Percentiles rank a stretch among this genome's conserved stretches.
phyloP scores from a whole-genome alignment of 2,797 vertebrate species.

The Darevskia mixta region DNA sequence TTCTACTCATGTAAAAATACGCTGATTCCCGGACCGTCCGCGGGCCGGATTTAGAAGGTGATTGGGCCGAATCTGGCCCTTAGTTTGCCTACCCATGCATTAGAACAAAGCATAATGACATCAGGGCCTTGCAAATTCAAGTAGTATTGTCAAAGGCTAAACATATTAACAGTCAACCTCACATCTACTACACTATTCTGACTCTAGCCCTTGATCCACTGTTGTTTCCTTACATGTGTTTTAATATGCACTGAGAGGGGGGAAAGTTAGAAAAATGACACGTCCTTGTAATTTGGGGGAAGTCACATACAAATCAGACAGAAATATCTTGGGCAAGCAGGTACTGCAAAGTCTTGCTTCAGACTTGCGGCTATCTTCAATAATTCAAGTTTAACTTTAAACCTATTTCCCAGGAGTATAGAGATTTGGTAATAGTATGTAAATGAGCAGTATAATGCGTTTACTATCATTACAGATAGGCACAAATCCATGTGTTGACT shows the following conservation, averaged over 20 bases:
- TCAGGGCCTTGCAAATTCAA: too few species aligned
- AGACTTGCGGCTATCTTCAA: background rate
- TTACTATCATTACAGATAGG: background rate
- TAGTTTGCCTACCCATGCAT: too few species aligned
- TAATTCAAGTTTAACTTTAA: background rate
- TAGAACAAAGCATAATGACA: too few species aligned
- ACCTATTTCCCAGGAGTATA: background rate
- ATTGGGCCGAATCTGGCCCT: too few species aligned
- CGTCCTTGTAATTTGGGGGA: background rate
- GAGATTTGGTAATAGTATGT: too few species aligned
- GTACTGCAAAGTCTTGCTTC: too few species aligned
- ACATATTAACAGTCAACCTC: background rate
- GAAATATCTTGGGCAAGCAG: background rate
- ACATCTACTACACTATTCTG: background rate
- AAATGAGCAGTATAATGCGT: background rate
- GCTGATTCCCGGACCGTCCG: too few species aligned
- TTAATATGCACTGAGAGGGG: background rate
- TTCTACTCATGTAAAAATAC: too few species aligned
- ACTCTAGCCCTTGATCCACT: background rate
- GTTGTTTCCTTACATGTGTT: background rate
- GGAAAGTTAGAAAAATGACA: background rate
- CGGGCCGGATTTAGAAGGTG: too few species aligned
- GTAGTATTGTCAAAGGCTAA: too few species aligned
- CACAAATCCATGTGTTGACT: background rate
- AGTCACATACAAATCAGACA: background rate